phyloP scores from a whole-genome alignment of 2,888 invertebrate genomes.

The Heliconius cydno region DNA sequence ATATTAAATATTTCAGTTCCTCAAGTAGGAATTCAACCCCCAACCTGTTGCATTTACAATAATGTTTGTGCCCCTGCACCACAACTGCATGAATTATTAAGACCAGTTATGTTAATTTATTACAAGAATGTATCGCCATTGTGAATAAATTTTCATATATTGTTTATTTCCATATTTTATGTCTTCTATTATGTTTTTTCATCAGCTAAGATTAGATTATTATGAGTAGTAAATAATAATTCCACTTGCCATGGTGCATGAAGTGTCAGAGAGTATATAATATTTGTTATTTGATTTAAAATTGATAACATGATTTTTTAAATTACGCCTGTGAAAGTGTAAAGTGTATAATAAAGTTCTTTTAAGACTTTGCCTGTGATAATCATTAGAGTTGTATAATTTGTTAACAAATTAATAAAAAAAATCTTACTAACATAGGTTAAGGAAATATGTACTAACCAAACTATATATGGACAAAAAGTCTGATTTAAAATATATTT shows the following conservation, averaged over 20 bases:
- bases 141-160: constrained; percentile 7
- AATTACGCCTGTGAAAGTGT: neutral
- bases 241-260: no score
- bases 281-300: neutral
- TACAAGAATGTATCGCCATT: neutral
- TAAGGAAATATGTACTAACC: no score
- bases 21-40: neutral
- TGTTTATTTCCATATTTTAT: neutral
- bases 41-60: neutral
- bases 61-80: no score
- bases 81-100: neutral
- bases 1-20: neutral
- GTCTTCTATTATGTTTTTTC: no score
- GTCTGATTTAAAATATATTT: no score
- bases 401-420: no score
- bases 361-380: neutral
- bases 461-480: no score
- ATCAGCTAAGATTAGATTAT: neutral
- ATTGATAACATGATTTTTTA: neutral
- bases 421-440: no score
- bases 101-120: neutral
- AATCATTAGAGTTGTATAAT: no score
- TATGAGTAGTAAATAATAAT: neutral
- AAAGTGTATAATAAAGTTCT: neutral
- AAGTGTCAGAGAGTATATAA: no score